Percentiles rank a stretch among this genome's conserved stretches.
Evolutionary conservation across 1,140 invertebrate genomes (phyloP).

Genomic region (Eupristina koningsbergeri): DNA sequence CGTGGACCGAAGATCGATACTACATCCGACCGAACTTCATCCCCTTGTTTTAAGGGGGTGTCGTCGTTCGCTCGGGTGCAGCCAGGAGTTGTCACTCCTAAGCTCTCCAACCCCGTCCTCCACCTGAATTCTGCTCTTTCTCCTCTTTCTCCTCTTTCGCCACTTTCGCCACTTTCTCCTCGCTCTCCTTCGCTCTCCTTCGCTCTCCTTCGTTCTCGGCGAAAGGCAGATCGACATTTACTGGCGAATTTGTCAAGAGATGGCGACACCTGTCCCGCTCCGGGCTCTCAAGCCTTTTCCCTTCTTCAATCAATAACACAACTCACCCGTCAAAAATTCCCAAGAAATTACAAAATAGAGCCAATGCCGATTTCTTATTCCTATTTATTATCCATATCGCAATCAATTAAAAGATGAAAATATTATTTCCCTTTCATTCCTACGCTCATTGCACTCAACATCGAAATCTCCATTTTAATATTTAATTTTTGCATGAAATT

Average conservation of each 20-base stretch:
- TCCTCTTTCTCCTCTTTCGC: too few relatives aligned
- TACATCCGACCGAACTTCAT: constrained; percentile 55
- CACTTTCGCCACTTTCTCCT: too few relatives aligned
- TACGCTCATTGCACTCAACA: too few relatives aligned
- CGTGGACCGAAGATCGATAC: constrained; percentile 68
- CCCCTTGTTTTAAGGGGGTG: constrained; percentile 59
- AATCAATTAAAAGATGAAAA: too few relatives aligned
- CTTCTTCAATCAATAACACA: constrained; percentile 59
- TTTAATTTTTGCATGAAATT: too few relatives aligned
- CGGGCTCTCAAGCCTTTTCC: constrained; percentile 6
- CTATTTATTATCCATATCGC: too few relatives aligned
- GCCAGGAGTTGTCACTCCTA: constrained; percentile 61
- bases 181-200: too few relatives aligned
- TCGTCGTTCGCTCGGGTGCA: too few relatives aligned
- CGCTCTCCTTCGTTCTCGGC: constrained; percentile 49
- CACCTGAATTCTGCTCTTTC: constrained; percentile 54
- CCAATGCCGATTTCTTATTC: not conserved
- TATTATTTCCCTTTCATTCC: too few relatives aligned
- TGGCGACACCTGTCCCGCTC: constrained; percentile 62
- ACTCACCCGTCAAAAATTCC: constrained; percentile 18
- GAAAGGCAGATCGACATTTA: constrained; percentile 56
- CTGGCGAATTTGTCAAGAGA: constrained; percentile 61
- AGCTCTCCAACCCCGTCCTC: constrained; percentile 61
- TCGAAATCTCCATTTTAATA: too few relatives aligned
- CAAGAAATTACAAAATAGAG: not conserved